These are phyloP conservation scores for Hafferia zeledoni DNA, from an alignment of 2,797 vertebrate species.

Conservation along the genomic window DNA sequence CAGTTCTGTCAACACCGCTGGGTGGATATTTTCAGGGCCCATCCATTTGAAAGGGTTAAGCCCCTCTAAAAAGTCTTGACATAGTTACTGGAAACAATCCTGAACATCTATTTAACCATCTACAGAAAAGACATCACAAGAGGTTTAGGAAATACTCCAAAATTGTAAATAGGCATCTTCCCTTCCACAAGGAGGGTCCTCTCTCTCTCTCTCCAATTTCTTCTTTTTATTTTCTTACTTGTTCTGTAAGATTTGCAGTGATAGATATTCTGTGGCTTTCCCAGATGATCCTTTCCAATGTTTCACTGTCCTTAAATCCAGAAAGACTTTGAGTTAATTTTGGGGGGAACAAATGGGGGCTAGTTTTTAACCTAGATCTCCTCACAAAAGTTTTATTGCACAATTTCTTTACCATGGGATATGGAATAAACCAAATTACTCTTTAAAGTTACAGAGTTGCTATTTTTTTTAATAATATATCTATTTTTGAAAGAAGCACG, in stretches of 20 bases:
- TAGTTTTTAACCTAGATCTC: background rate
- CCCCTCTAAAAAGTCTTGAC: background rate
- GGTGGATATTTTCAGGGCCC: background rate
- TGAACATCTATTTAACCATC: background rate
- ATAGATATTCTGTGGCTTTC: background rate
- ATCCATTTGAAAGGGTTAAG: background rate
- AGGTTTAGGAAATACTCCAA: background rate
- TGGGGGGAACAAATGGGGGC: fast-evolving
- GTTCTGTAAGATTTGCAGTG: background rate
- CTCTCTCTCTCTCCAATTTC: background rate
- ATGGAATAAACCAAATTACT: background rate
- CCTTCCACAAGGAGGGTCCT: fast-evolving
- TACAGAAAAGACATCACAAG: background rate
- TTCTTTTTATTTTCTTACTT: background rate
- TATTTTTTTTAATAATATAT: background rate
- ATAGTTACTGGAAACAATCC: background rate
- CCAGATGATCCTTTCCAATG: background rate
- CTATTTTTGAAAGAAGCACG: background rate
- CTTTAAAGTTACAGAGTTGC: background rate
- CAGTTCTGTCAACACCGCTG: background rate
- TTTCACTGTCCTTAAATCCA: fast-evolving
- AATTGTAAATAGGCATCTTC: fast-evolving
- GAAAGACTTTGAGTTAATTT: background rate
- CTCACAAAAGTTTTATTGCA: background rate
- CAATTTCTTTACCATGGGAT: background rate